phyloP scores from a whole-genome alignment of 2,113 vertebrate species.

The Mystacornis crossleyi region DNA sequence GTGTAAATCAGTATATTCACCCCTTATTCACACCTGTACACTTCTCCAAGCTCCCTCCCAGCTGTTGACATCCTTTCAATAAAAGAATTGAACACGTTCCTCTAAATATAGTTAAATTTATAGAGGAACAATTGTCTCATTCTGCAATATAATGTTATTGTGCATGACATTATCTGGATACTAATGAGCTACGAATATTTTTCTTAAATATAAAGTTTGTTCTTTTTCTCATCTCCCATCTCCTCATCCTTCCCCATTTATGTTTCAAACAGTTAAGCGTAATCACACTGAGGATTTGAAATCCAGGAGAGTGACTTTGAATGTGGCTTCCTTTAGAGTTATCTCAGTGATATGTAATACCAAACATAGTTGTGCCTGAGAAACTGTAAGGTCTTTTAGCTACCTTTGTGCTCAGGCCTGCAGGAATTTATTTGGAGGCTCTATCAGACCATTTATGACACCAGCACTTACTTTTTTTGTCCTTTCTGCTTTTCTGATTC shows the following conservation, averaged over 20 bases:
- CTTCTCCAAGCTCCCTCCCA: background rate
- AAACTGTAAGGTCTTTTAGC: background rate
- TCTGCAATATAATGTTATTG: background rate
- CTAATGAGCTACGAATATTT: background rate
- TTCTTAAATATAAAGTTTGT: background rate
- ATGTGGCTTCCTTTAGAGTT: background rate
- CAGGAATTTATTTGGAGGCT: background rate
- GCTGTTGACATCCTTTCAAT: background rate
- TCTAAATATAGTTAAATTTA: background rate
- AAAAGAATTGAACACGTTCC: background rate
- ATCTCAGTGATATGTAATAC: background rate
- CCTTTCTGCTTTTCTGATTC: background rate
- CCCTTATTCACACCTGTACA: background rate
- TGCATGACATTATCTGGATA: background rate
- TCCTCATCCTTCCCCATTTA: background rate
- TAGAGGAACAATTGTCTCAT: background rate
- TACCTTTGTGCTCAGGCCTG: background rate
- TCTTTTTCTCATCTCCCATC: background rate
- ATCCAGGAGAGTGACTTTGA: background rate
- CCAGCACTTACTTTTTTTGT: background rate
- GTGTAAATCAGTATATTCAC: background rate
- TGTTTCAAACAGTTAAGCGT: background rate
- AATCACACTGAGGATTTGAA: background rate
- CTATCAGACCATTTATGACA: background rate
- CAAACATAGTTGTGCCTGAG: background rate